Base-by-base conservation (phyloP, 2,113 vertebrate genomes). In the Psophia crepitans region DNA sequence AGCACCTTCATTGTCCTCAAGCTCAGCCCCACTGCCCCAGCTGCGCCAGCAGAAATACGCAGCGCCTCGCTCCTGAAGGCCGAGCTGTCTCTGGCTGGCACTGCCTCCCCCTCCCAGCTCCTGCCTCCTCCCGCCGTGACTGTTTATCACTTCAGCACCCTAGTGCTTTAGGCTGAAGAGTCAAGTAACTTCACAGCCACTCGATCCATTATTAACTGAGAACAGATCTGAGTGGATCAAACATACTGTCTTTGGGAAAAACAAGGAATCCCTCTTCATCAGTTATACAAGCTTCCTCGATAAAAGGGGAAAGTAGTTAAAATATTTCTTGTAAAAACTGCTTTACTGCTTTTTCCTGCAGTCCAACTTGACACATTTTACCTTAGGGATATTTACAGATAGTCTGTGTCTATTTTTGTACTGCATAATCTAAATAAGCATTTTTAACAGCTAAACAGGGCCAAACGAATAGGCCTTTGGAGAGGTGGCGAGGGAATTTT, bases 121-220 rank as follows among this genome's bases (percentile, higher is more conserved):
- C 82, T 39, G 49, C 64, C 88, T 48, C 77, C 44, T 7, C 33
- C 35, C 43, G 0, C 1, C 14, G 21, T 2, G 3, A 3, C 60
- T 8, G 46, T 3, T 46, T 11, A 35, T 12, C 14, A 35, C 58
- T 37, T 17, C 23, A 8, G 84, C 84, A 51, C 33, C 73, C 58
- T 8, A 35, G 63, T n/a, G 26, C 95, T 70, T 89, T 4, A 69
- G 58, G 17, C 43, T 75, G 37, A 61, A n/a, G 88, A 90, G 91
- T 58, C 93, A 48, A 96, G 84, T 61, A 76, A 93, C 94, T 96
- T 60, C 15, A 1, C 60, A 54, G 89, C n/a, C 91, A 87, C 91
- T 96, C 1, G 41, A 81, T 5, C 83, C 35, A 3, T 20, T 14
- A 84, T 60, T 66, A 75, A 58, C 92, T 24, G 79, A 39, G 54